Base-by-base conservation (phyloP, 2,113 vertebrate species). In the Formicarius rufipectus region DNA sequence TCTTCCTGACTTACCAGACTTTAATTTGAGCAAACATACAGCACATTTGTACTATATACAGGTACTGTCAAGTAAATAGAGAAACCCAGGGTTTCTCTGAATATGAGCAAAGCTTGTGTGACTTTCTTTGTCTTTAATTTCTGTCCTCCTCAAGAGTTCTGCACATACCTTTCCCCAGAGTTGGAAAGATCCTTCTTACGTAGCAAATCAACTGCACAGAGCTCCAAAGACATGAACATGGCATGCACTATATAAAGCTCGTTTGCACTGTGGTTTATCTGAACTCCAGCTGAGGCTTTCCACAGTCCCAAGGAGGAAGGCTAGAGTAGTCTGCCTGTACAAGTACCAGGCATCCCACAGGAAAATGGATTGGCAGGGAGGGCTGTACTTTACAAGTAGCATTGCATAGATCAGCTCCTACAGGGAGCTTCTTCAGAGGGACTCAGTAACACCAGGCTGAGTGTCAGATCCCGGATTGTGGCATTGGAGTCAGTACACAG, bases 401-500 rank as follows among this genome's bases (percentile, higher is more conserved):
- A 4, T 44, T 72, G 62, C 44, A 17, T 2, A 7, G 1, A 1
- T 40, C 63, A 15, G 47, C 66, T 19, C 37, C 74, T 37, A 37
- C 58, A 59, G n/a, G 37, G n/a, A 59, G 20, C 8, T 23, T 37
- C 58, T 59, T 59, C 58, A 37, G 58, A 24, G 24, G 74, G 22
- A 28, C 9, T 47, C 3, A 92, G 3, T 23, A 96, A 44, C 23
- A 69, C 86, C 42, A 97, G 69, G 92, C 68, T 95, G 4, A 96
- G 44, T 0, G 73, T 50, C 73, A 97, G 56, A 45, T 45, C 12
- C 0, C 0, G 0, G 5, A 96, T 37, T 11, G 0, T 72, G 76
- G 73, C 80, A 0, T 45, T 40, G 28, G 28, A 53, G 62, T 22
- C 82, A 66, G 88, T 93, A 53, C 19, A 18, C 83, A 97, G 73